These are phyloP conservation scores for Eumacrocentrus americanus DNA, from an alignment of 2,888 invertebrate species.

Conservation along the genomic window DNA sequence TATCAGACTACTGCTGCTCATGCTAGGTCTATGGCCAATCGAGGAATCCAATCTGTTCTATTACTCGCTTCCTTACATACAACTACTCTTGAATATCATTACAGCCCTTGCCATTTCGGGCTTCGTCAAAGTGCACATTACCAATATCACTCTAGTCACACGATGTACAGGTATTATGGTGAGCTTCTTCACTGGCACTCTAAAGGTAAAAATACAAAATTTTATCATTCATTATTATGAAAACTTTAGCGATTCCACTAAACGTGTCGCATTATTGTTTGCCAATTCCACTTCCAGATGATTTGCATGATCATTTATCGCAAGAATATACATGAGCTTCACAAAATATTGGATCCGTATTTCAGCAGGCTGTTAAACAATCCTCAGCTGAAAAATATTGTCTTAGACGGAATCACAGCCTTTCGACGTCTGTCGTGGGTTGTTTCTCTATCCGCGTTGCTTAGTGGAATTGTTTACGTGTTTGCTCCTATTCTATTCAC, in stretches of 20 bases:
- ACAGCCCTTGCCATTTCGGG: slow-evolving; percentile 19
- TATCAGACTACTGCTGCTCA: slow-evolving; percentile 22
- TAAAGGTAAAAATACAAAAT: too few relatives aligned
- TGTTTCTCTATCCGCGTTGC: neutral
- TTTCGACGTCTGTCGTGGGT: neutral
- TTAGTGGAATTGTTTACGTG: slow-evolving; percentile 13
- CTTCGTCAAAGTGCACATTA: slow-evolving; percentile 26
- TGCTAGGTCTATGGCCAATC: slow-evolving; percentile 32
- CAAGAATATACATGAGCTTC: slow-evolving; percentile 12
- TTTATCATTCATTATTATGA: too few relatives aligned
- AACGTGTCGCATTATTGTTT: too few relatives aligned
- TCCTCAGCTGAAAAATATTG: neutral
- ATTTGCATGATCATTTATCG: too few relatives aligned
- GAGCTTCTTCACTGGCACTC: slow-evolving; percentile 24
- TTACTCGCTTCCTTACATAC: neutral
- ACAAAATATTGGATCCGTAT: slow-evolving; percentile 16
- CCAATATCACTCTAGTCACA: slow-evolving; percentile 24
- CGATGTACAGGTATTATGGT: slow-evolving; percentile 27
- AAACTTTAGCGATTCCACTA: too few relatives aligned
- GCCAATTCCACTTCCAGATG: neutral
- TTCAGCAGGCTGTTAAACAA: neutral
- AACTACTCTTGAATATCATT: slow-evolving; percentile 7
- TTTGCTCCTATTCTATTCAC: slow-evolving; percentile 13
- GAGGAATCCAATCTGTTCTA: neutral
- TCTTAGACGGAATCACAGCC: neutral